phyloP scores from a whole-genome alignment of 2,888 invertebrate genomes.

The Parapristionchus giblindavisi region DNA sequence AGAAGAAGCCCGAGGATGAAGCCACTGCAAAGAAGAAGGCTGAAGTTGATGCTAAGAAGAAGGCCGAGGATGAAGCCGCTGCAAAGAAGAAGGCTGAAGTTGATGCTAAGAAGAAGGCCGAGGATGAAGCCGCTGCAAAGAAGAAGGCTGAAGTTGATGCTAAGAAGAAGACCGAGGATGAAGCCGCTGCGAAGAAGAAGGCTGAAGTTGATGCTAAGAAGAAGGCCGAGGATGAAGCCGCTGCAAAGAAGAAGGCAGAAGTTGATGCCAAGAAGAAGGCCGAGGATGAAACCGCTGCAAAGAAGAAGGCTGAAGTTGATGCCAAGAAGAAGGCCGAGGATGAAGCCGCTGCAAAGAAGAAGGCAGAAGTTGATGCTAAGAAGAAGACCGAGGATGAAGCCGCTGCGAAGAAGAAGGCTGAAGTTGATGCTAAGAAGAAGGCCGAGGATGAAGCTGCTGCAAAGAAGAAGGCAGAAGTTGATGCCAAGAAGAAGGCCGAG shows the following conservation, averaged over 20 bases:
- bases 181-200: neutral
- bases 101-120: neutral
- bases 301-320: conserved; percentile 12
- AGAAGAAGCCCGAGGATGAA: conserved; percentile 22
- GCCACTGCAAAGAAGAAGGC: neutral
- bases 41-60: neutral
- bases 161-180: conserved; percentile 35
- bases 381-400: conserved; percentile 21
- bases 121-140: neutral
- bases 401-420: conserved; percentile 32
- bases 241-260: conserved; percentile 33
- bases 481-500: no score
- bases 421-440: conserved; percentile 13
- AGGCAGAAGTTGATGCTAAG: conserved; percentile 35
- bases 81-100: conserved; percentile 35
- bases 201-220: neutral
- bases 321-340: neutral
- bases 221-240: conserved; percentile 24
- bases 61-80: conserved; percentile 30
- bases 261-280: conserved; percentile 39
- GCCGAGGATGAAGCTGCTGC: conserved; percentile 37
- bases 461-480: conserved; percentile 41
- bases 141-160: conserved; percentile 9
- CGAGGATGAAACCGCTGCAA: conserved; percentile 31
- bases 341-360: neutral